Evolutionary conservation across 2,888 invertebrate species (phyloP), one percentile per base, ranked within the genome.

Genomic region (Ectemnius continuus): DNA sequence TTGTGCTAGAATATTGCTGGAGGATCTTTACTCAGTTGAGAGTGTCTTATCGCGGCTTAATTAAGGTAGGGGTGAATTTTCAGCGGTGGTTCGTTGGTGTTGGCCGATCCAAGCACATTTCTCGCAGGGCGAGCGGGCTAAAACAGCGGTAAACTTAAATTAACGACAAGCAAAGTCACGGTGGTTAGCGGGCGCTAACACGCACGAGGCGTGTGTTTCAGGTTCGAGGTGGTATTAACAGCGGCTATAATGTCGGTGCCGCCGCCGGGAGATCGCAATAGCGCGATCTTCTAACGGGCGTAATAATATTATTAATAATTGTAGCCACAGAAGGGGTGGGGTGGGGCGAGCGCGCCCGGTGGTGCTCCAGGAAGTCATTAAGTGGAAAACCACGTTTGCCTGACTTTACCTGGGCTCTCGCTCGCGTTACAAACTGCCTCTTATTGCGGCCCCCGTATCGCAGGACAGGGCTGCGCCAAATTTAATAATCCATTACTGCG

Each of bases 401-500:
- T 60, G 67, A 76, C 72, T 78, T 78, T 71, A 58, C 23, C 36
- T 36, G 48, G 52, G 57, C n/a, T 14, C 59, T 28, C 66, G 61
- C 68, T 67, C 70, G 61, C 68, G 69, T 72, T 73, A 62, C 66
- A 62, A 70, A 62, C 67, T 61, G 58, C 47, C 36, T 36, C 36
- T 36, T 36, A 11, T 36, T 36, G 36, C 36, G 11, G 36, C 36
- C 1, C 36, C 36, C 36, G 36, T 36, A 36, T 36, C 36, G 36
- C 36, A 11, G 36, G 36, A 36, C 8, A 6, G 36, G 1, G 36
- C 61, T 16, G 58, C 48, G 67, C 61, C 64, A 46, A 75, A 73
- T 80, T 75, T 72, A 73, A 75, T 81, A 75, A 80, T 80, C 75
- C 78, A 75, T 76, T 76, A 75, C 62, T 20, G 46, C 26, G 58